phyloP scores from a whole-genome alignment of 1,140 invertebrate genomes.

The Paraescarpia echinospica region DNA sequence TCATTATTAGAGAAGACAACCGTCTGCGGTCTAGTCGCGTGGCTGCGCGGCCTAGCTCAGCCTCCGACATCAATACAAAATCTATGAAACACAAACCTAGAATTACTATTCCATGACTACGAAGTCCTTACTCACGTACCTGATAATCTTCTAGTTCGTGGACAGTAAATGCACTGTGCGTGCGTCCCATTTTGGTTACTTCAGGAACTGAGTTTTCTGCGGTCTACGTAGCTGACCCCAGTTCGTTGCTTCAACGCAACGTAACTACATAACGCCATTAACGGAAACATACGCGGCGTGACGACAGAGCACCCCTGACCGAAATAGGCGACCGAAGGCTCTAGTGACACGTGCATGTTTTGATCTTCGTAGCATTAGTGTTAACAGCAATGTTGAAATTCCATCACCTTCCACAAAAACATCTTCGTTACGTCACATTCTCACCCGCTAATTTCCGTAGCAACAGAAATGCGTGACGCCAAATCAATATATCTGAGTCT shows the following conservation, averaged over 20 bases:
- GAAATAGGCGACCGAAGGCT: background rate
- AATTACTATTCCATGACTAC: no score
- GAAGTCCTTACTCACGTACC: slow-evolving; percentile 58
- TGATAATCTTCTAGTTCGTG: slow-evolving; percentile 88
- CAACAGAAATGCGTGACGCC: background rate
- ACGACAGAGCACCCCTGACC: background rate
- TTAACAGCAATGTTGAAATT: background rate
- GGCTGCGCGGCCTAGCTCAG: no score
- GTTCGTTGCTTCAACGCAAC: background rate
- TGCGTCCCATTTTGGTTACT: slow-evolving; percentile 39
- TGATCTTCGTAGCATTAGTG: background rate
- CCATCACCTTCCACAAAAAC: background rate
- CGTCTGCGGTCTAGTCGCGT: no score
- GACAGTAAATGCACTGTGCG: slow-evolving; percentile 68
- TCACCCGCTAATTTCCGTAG: background rate
- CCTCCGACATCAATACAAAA: no score
- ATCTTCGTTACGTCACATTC: background rate
- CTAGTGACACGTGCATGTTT: background rate
- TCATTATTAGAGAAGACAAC: no score
- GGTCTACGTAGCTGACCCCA: background rate
- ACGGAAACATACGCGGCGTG: background rate
- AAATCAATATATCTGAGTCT: background rate
- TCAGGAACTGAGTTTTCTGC: background rate
- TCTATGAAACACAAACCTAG: no score
- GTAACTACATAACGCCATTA: background rate